Conservation (phyloP, 2,113 vertebrate species). For the Montifringilla adamsi region DNA sequence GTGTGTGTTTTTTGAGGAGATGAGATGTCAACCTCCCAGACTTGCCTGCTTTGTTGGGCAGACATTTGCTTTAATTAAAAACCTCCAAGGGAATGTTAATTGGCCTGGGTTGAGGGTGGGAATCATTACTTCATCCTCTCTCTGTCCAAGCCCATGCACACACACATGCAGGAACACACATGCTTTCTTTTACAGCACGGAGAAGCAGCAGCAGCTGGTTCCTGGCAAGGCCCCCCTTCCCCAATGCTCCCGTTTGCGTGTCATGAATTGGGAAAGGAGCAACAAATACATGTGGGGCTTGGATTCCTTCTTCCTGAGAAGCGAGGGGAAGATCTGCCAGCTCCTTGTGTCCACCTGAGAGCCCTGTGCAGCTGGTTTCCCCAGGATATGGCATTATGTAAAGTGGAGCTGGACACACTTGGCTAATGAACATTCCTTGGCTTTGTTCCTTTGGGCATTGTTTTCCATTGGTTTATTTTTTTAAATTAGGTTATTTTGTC, state of each 20-base stretch:
- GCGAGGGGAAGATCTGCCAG: neutral
- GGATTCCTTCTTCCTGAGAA: neutral
- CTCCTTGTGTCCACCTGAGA: neutral
- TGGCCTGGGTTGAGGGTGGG: neutral
- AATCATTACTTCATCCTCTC: slow-evolving; percentile 1
- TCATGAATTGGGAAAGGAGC: neutral
- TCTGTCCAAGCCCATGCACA: neutral
- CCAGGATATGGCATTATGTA: neutral
- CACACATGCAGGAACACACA: neutral
- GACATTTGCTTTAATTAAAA: slow-evolving; percentile 43
- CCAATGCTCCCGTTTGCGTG: neutral
- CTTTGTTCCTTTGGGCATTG: neutral
- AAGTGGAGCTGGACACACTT: neutral
- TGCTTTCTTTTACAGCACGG: neutral
- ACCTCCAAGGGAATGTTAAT: slow-evolving; percentile 60
- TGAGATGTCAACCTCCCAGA: slow-evolving; percentile 39
- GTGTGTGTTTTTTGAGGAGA: slow-evolving; percentile 44
- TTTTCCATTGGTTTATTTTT: neutral
- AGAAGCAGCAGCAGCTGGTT: neutral
- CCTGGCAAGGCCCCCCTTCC: neutral
- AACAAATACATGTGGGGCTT: neutral
- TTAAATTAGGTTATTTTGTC: neutral
- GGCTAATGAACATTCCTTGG: neutral
- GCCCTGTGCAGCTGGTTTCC: neutral
- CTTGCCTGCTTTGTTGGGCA: slow-evolving; percentile 13